Evolutionary conservation across 2,888 invertebrate species (phyloP).

Genomic region (Clitarchus hookeri): DNA sequence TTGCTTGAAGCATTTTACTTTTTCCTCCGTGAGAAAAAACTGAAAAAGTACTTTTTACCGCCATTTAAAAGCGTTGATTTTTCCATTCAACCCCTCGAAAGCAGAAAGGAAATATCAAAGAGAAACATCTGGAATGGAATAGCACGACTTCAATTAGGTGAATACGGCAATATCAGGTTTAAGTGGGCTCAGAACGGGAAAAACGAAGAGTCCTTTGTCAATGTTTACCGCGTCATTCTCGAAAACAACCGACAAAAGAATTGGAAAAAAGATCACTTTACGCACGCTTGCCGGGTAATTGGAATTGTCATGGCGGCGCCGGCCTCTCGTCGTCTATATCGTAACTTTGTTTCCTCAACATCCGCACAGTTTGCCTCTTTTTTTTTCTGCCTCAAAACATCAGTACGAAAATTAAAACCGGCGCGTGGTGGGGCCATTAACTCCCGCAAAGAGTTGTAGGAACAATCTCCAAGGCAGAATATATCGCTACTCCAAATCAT

Average conservation of each 20-base stretch:
- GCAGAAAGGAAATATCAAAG: background rate
- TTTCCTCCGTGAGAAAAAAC: background rate
- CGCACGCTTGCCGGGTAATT: background rate
- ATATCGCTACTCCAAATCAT: too few relatives aligned
- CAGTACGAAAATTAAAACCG: background rate
- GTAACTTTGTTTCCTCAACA: background rate
- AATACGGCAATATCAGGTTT: background rate
- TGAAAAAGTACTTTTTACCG: background rate
- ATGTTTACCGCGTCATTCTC: background rate
- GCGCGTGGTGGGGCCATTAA: background rate
- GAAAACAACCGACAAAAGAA: background rate
- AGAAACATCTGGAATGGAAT: background rate
- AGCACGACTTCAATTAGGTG: background rate
- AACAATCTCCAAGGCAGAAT: too few relatives aligned
- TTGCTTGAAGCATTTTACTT: too few relatives aligned
- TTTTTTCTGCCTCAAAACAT: background rate
- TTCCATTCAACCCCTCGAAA: background rate
- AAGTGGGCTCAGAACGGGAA: background rate
- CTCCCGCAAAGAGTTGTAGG: too few relatives aligned
- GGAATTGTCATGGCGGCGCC: background rate
- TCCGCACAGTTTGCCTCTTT: background rate
- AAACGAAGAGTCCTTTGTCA: background rate
- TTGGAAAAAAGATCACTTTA: background rate
- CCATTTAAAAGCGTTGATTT: background rate
- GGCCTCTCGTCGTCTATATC: background rate